Conservation (phyloP, 2,888 invertebrate genomes). For the Monochamus alternatus region DNA sequence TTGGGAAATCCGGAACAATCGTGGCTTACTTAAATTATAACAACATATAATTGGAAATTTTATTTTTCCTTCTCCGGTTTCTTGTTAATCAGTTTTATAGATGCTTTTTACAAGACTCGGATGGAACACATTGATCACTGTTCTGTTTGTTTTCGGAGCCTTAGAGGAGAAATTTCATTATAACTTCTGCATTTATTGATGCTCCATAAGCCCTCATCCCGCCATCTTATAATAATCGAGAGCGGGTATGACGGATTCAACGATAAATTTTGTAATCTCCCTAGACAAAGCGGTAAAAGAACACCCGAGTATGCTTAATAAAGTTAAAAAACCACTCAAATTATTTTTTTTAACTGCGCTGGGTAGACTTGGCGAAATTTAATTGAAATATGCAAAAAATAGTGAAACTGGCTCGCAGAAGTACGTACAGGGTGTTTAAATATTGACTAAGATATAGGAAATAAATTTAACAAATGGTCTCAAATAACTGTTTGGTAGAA, state of each 20-base stretch:
- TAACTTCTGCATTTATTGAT: constrained; percentile 8
- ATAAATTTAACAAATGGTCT: not conserved
- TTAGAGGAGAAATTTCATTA: constrained; percentile 5
- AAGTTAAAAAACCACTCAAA: not conserved
- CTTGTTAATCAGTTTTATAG: too few species aligned
- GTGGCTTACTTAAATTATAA: too few species aligned
- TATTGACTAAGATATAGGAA: too few species aligned
- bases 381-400: not conserved
- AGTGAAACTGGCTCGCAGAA: not conserved
- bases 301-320: not conserved
- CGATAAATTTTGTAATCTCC: constrained; percentile 3
- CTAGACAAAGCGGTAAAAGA: constrained; percentile 8
- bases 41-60: too few species aligned
- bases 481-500: not conserved
- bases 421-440: not conserved
- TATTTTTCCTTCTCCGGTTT: too few species aligned
- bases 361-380: not conserved
- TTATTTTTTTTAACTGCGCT: not conserved
- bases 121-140: constrained; percentile 7
- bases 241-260: constrained; percentile 2
- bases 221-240: constrained; percentile 9
- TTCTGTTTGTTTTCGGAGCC: constrained; percentile 7
- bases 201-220: not conserved
- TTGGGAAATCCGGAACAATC: too few species aligned
- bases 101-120: not conserved